Base-by-base conservation (phyloP, 2,797 vertebrate species). In the Okamejei kenojei region DNA sequence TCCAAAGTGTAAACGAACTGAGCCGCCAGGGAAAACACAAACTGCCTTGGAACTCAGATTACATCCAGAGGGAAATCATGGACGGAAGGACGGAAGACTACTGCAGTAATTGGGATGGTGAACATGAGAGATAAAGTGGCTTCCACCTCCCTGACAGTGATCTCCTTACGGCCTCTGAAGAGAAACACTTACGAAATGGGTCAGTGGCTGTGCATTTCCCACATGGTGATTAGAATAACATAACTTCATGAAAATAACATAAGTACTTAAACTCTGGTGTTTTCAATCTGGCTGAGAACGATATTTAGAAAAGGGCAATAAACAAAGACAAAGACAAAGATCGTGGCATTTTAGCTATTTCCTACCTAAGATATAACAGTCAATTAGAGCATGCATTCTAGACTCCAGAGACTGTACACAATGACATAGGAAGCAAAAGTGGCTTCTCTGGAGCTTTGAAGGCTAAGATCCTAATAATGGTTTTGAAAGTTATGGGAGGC, bases 41-140 rank as follows among this genome's bases (percentile, higher is more conserved):
- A 88, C 84, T 88, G 61, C 63, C 68, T 2, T 88, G 84, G n/a
- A 68, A 88, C 84, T 88, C 84, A 88, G 84, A 88, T 88, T 88
- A 88, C 84, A 2, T 68, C 84, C 65, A 65, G 65, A 32, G 84
- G 84, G 84, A 88, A 88, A 88, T 88, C 84, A 68, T 68, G n/a
- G 61, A 68, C 65, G 84, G 84, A 88, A 88, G 84, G 84, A 88
- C 61, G 19, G 61, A 7, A 88, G 61, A 65, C 84, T 88, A 35
- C 84, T 35, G n/a, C 84, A 65, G 61, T 88, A 88, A 88, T 65
- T 88, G 84, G 61, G 63, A 68, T 32, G 17, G 84, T 88, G 61
- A 88, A 35, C 15, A 88, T 65, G 29, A 88, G 61, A 88, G 61
- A 68, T 88, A 88, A 68, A 88, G 65, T 88, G 65, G 84, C 65